Evolutionary conservation across 2,113 vertebrate genomes (phyloP).

Genomic region (Aegithalos caudatus): DNA sequence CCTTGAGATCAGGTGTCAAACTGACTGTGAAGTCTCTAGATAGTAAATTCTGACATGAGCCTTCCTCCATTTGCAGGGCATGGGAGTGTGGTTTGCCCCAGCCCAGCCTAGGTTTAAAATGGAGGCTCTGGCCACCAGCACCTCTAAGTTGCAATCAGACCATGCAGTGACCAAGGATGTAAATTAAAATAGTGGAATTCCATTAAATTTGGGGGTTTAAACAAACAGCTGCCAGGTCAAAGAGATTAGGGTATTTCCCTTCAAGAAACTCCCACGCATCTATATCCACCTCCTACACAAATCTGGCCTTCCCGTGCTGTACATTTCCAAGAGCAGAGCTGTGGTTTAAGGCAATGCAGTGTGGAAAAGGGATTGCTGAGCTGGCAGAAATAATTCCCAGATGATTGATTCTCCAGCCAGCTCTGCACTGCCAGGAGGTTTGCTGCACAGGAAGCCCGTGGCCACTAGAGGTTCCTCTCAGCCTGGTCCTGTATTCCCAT

Average conservation of each 20-base stretch:
- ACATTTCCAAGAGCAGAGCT: neutral
- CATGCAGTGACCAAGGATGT: neutral
- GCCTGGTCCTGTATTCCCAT: neutral
- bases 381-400: neutral
- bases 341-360: neutral
- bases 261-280: neutral
- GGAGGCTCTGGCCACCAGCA: neutral
- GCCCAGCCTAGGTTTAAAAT: neutral
- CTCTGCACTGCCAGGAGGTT: rapidly evolving
- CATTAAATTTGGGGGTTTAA: neutral
- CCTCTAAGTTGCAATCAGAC: neutral
- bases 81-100: neutral
- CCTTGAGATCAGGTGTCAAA: neutral
- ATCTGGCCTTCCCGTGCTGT: rapidly evolving
- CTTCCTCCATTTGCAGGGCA: neutral
- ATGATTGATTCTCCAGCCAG: rapidly evolving
- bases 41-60: neutral
- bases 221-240: neutral
- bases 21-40: neutral
- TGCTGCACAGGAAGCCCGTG: neutral
- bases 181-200: neutral
- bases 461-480: constrained; percentile 16
- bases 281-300: neutral
- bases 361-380: neutral
- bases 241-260: neutral